Conservation (phyloP, 1,140 invertebrate species). For the Drosophila subobscura region DNA sequence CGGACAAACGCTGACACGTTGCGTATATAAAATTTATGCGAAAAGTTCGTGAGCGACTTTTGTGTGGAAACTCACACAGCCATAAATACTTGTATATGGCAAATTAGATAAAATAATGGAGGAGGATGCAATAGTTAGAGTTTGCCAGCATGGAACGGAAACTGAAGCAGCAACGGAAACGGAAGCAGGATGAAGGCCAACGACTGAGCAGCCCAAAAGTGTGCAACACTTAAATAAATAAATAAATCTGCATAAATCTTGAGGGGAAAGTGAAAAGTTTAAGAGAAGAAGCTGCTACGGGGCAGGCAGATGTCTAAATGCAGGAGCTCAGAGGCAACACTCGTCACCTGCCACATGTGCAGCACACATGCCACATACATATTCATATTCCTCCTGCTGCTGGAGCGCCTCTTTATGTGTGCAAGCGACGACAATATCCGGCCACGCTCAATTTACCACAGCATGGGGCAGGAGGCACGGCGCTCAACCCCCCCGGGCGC, state of each 20-base stretch:
- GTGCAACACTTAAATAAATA: slow-evolving; percentile 40
- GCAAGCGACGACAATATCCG: slow-evolving; percentile 60
- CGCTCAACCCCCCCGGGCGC: no score
- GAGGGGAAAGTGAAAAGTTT: no score
- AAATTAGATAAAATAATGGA: slow-evolving; percentile 40
- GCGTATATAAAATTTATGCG: slow-evolving; percentile 68
- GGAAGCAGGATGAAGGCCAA: not conserved
- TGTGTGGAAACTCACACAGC: slow-evolving; percentile 24
- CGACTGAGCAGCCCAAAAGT: slow-evolving; percentile 50
- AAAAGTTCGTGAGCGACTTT: slow-evolving; percentile 53
- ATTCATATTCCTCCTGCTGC: not conserved
- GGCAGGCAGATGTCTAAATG: no score
- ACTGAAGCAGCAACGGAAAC: not conserved
- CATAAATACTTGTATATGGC: slow-evolving; percentile 15
- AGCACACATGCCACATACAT: no score
- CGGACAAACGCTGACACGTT: slow-evolving; percentile 33
- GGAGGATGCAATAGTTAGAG: slow-evolving; percentile 2
- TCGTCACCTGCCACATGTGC: not conserved
- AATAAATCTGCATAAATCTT: no score
- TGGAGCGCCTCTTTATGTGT: slow-evolving; percentile 12
- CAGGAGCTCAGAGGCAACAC: not conserved
- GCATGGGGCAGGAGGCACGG: slow-evolving; percentile 12
- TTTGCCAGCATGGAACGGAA: slow-evolving; percentile 3
- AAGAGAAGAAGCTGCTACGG: no score
- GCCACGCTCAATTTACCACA: slow-evolving; percentile 68